Base-by-base conservation (phyloP, 1,140 invertebrate genomes). In the Macrocentrus cingulum region DNA sequence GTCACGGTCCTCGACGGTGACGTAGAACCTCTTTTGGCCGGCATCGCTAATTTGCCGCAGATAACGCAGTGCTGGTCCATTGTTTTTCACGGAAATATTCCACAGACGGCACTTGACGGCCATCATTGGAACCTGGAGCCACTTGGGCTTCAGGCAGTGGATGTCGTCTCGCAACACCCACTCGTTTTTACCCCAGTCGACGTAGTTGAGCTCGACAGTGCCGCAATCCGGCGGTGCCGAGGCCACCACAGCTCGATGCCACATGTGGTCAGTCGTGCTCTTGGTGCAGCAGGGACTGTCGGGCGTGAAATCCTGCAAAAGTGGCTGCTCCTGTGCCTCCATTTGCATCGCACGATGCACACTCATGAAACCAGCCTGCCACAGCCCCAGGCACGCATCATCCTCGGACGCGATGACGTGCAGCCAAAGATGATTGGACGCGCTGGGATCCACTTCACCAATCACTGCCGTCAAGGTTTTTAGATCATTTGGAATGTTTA, bases 141-240 rank as follows among this genome's bases (percentile, higher is more conserved):
- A 77, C 45, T 72, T 59, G 1, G 66, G 20, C 11, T 71, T 72
- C 1, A 67, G 44, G 0, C n/a, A 11, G 16, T 59, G 56, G 11
- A 77, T 44, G 44, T 63, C 22, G 19, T 49, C 13, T 5, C 34
- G 18, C 36, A 61, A 18, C 2, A 62, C 5, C 4, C 48, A 41
- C 60, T 84, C 82, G 48, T 77, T 68, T 55, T 88, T 88, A 0
- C 87, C 87, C 61, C 83, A 88, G 66, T 89, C 87, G 1, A 89
- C 71, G 63, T 84, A 88, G 53, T 79, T 67, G 1, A 88, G 80
- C 2, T 75, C 61, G 53, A 84, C 75, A 9, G 42, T 25, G 7
- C 37, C 16, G 42, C 22, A 23, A 9, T 13, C 25, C 0, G 5
- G 4, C 9, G 7, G 8, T 19, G 25, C 9, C 2, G 45, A 16